A percentile compares a stretch with the other conserved stretches of the same genome.
Conservation (phyloP, 2,888 invertebrate species). For the Dolichopus griseipennis region DNA sequence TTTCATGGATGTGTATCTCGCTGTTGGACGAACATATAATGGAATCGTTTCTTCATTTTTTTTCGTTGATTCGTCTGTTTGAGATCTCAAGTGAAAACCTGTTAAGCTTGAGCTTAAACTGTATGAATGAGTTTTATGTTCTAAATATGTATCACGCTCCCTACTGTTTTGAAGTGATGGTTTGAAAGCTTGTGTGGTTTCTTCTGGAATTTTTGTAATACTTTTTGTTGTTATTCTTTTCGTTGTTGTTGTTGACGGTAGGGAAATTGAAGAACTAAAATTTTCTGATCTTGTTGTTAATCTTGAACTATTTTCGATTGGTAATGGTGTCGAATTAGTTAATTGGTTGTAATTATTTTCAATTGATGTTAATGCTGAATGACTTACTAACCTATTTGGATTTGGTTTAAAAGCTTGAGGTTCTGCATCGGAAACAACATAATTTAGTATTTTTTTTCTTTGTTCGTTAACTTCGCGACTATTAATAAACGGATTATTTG, state of each 20-base stretch:
- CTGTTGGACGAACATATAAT: conserved; percentile 19
- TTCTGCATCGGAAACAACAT: conserved; percentile 38
- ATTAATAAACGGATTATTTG: background rate
- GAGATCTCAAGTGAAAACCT: conserved; percentile 32
- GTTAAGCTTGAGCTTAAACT: conserved; percentile 31
- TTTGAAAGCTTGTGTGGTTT: background rate
- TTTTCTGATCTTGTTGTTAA: background rate
- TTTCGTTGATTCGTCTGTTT: conserved; percentile 17
- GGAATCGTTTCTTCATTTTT: conserved; percentile 17
- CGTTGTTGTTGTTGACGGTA: background rate
- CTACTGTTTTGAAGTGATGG: conserved; percentile 15
- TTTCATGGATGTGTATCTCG: conserved; percentile 7
- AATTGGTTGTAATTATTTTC: background rate
- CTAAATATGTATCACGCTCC: conserved; percentile 15
- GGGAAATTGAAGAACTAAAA: background rate
- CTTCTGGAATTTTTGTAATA: background rate
- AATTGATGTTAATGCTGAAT: conserved; percentile 24
- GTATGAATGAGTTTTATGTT: conserved; percentile 31
- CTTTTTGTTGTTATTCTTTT: background rate
- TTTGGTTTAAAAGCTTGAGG: conserved; percentile 44
- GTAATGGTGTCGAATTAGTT: background rate
- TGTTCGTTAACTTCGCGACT: conserved; percentile 22
- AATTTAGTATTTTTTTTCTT: conserved; percentile 34
- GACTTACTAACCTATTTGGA: conserved; percentile 24
- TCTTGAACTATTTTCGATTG: background rate